Percentiles rank a stretch among this genome's conserved stretches.
phyloP scores from a whole-genome alignment of 2,113 vertebrate species.

The Phalacrocorax carbo region DNA sequence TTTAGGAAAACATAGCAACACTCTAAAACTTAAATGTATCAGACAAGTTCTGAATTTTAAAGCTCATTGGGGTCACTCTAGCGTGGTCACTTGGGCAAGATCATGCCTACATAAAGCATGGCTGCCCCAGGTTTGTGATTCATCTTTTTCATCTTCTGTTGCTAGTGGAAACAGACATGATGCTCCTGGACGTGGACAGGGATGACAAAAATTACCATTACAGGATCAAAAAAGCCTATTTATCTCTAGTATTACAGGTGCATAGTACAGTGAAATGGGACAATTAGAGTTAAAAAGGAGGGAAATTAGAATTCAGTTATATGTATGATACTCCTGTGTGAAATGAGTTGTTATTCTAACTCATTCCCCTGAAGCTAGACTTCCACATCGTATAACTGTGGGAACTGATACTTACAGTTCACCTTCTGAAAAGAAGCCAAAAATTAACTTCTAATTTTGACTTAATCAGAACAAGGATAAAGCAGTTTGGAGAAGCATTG shows the following conservation, averaged over 20 bases:
- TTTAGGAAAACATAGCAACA: neutral
- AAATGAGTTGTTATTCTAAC: conserved; percentile 28
- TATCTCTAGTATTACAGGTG: conserved; percentile 12
- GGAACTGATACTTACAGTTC: neutral
- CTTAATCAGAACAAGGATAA: neutral
- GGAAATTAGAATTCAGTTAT: conserved; percentile 13
- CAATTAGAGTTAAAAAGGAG: conserved; percentile 25
- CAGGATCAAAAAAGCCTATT: neutral
- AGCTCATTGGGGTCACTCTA: neutral
- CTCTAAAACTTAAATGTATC: neutral
- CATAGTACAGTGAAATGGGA: neutral
- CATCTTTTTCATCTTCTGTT: neutral
- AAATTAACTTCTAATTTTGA: conserved; percentile 28
- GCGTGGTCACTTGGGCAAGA: neutral
- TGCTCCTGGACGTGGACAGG: neutral
- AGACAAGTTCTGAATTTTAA: neutral
- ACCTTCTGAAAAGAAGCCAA: conserved; percentile 3
- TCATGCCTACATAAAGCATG: neutral
- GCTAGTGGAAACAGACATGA: conserved; percentile 7
- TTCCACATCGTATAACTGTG: neutral
- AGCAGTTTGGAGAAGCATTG: neutral
- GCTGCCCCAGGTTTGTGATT: neutral
- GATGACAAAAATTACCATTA: conserved; percentile 19
- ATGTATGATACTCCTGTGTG: neutral
- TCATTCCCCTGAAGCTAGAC: neutral